Conservation (phyloP, 2,888 invertebrate species). For the Pseudolycoriella hygida region DNA sequence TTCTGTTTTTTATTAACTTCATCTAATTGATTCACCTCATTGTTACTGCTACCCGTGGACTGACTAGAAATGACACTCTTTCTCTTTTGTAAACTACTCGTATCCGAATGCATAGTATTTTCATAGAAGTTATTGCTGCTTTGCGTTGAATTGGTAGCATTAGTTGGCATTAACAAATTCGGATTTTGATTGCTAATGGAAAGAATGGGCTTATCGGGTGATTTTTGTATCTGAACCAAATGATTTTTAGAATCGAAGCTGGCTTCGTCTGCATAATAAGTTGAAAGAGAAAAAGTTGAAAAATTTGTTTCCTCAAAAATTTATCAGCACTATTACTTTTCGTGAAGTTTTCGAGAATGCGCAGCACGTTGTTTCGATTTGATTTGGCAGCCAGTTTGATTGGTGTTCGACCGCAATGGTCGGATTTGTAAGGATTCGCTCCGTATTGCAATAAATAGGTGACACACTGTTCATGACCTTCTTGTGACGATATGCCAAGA, state of each 20-base stretch:
- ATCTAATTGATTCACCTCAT: conserved; percentile 26
- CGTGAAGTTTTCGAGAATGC: conserved; percentile 53
- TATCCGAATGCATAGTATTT: conserved; percentile 30
- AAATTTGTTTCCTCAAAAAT: not conserved
- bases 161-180: conserved; percentile 12
- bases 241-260: conserved; percentile 25
- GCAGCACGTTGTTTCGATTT: conserved; percentile 71
- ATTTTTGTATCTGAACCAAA: conserved; percentile 24
- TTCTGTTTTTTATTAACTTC: too few relatives aligned
- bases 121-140: conserved; percentile 31
- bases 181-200: conserved; percentile 9
- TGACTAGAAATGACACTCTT: conserved; percentile 32
- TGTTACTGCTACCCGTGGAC: conserved; percentile 31
- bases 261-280: conserved; percentile 21
- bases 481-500: conserved; percentile 87
- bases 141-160: conserved; percentile 26
- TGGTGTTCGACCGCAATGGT: conserved; percentile 73
- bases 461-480: conserved; percentile 87
- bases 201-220: conserved; percentile 24
- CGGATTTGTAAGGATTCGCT: conserved; percentile 70
- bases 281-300: conserved; percentile 2
- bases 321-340: conserved; percentile 21
- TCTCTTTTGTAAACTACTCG: conserved; percentile 29
- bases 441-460: conserved; percentile 64
- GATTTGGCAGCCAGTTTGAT: conserved; percentile 81